Base-by-base conservation (phyloP, 2,113 vertebrate species). In the Hippocampus barbouri region DNA sequence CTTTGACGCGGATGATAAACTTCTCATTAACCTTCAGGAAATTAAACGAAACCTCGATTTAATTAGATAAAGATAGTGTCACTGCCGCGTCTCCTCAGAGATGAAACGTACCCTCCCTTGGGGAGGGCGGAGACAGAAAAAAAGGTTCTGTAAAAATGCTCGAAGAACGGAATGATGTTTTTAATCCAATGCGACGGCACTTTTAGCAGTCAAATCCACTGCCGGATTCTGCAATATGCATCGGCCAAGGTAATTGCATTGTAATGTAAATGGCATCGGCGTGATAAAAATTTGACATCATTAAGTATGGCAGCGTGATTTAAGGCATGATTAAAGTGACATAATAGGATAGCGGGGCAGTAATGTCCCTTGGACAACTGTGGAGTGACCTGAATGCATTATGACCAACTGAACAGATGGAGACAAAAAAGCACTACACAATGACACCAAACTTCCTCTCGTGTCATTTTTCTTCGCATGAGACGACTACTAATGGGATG, bases 21-120 rank as follows among this genome's bases (percentile, higher is more conserved):
- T 83, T 82, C 83, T 89, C 85, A 90, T 91, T 91, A 91, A 90
- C 83, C 83, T 89, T 86, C 79, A 85, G 85, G 85, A 88, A 86
- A 90, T 88, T 78, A 83, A 87, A 87, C 21, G 74, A 82, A 87
- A 87, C 81, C 84, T 72, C 84, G 80, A 89, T 88, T 88, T 86
- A 89, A 91, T 91, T 85, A 85, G 87, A 81, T 86, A 84, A 85
- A 86, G 87, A 89, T 86, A 73, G 71, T 84, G 86, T 85, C 85
- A 84, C 71, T 15, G 56, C 78, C 54, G 56, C 43, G 27, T 86
- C 79, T 90, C 82, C 72, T 70, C 72, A 14, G 83, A 86, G 87
- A 87, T 70, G 69, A 86, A 83, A 81, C 70, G 56, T 56, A 65
- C 20, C 53, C 1, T 61, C 63, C 63, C 60, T 14, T 6, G 49